Evolutionary conservation across 2,888 invertebrate genomes (phyloP).

Genomic region (Amiota mariae): DNA sequence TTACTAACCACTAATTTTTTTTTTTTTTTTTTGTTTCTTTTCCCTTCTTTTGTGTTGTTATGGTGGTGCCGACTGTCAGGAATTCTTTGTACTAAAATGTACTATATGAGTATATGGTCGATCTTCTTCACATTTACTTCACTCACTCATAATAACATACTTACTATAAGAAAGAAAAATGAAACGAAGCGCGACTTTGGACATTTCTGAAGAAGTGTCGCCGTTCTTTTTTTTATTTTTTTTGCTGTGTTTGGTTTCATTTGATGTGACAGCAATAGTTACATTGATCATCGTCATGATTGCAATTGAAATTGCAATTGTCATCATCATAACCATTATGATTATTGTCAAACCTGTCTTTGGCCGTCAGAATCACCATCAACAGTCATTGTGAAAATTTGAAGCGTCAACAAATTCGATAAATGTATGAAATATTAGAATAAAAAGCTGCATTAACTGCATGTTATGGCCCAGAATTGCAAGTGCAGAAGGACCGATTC

Average conservation of each 20-base stretch:
- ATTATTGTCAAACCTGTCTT: background rate
- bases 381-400: conserved; percentile 11
- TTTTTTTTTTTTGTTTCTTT: no score
- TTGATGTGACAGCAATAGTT: no score
- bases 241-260: background rate
- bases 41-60: no score
- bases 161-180: no score
- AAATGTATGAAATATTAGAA: conserved; percentile 67
- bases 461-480: background rate
- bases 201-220: background rate
- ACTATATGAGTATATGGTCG: no score
- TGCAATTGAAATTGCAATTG: background rate
- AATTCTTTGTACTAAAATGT: no score
- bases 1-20: no score
- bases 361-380: no score
- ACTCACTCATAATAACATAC: no score
- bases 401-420: conserved; percentile 59
- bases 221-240: background rate
- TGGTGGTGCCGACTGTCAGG: no score
- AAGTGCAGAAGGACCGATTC: background rate
- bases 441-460: conserved; percentile 32
- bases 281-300: background rate
- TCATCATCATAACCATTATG: background rate
- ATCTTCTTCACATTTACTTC: no score
- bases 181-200: background rate